Conservation (phyloP, 2,797 vertebrate species). For the Rhadinocentrus ornatus region DNA sequence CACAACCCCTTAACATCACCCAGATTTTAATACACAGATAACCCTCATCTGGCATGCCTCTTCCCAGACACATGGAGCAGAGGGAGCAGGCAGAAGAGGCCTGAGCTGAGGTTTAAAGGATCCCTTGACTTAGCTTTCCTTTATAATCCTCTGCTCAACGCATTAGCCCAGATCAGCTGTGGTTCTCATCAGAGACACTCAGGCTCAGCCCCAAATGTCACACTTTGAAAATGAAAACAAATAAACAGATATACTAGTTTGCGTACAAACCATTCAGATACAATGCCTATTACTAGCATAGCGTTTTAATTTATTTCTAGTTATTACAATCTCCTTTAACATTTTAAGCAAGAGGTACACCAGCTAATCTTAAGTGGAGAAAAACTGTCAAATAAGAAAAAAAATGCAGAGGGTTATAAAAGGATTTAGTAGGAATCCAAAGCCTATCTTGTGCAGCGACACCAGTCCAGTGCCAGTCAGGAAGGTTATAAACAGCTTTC, state of each 20-base stretch:
- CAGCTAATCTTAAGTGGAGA: slow-evolving; percentile 5
- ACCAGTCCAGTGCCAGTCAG: slow-evolving; percentile 15
- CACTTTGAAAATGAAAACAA: slow-evolving; percentile 41
- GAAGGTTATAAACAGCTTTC: slow-evolving; percentile 48
- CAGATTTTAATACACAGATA: slow-evolving; percentile 18
- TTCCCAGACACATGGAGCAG: slow-evolving; percentile 19
- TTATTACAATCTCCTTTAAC: slow-evolving; percentile 21
- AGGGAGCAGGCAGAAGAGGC: slow-evolving; percentile 42
- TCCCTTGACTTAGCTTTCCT: slow-evolving; percentile 53
- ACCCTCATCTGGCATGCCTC: slow-evolving; percentile 27
- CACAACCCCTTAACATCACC: slow-evolving; percentile 30
- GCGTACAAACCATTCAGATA: slow-evolving; percentile 39
- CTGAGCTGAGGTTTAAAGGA: slow-evolving; percentile 55
- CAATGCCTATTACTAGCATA: slow-evolving; percentile 21
- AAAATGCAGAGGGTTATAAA: slow-evolving; percentile 16
- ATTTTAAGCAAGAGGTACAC: not conserved
- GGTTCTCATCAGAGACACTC: slow-evolving; percentile 74
- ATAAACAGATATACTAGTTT: slow-evolving; percentile 28
- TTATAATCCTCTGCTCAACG: slow-evolving; percentile 69
- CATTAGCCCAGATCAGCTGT: slow-evolving; percentile 76
- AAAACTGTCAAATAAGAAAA: slow-evolving; percentile 26
- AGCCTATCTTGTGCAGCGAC: slow-evolving; percentile 9
- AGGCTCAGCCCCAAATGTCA: slow-evolving; percentile 63
- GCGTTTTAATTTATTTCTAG: slow-evolving; percentile 28
- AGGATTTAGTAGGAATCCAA: slow-evolving; percentile 8